Conservation (phyloP, 1,140 invertebrate species). For the Orchestia grillus region DNA sequence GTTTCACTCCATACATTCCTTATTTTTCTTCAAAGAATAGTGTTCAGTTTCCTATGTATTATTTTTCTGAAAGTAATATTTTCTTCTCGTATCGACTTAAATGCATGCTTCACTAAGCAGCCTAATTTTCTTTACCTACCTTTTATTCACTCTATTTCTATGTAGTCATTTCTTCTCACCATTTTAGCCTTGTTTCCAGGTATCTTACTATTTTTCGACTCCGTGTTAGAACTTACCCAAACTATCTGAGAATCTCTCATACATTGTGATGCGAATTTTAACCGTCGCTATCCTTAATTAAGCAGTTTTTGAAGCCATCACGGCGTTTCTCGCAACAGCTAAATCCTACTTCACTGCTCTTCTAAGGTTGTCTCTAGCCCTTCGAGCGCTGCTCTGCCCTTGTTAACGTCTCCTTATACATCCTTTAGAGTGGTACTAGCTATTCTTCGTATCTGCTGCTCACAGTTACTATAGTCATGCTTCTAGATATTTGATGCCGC, state of each 20-base stretch:
- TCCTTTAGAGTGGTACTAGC: no score
- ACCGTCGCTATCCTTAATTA: neutral
- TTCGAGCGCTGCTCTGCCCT: neutral
- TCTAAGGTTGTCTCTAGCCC: neutral
- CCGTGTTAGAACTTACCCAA: neutral
- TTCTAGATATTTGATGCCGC: no score
- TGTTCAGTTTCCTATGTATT: neutral
- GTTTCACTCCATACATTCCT: neutral
- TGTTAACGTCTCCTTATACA: no score
- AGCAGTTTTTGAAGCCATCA: neutral
- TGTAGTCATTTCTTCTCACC: neutral
- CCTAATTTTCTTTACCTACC: neutral
- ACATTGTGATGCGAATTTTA: neutral
- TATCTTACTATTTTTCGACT: neutral
- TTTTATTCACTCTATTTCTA: neutral
- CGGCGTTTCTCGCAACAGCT: neutral
- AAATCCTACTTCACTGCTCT: neutral
- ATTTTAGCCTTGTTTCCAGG: neutral
- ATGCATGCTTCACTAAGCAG: neutral
- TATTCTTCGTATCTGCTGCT: no score
- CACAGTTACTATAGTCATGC: no score
- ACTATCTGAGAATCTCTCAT: no score
- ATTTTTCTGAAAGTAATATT: neutral
- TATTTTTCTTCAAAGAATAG: neutral
- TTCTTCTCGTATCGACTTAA: no score